These are phyloP conservation scores for Ephestia elutella DNA, from an alignment of 1,140 invertebrate species.

Conservation along the genomic window DNA sequence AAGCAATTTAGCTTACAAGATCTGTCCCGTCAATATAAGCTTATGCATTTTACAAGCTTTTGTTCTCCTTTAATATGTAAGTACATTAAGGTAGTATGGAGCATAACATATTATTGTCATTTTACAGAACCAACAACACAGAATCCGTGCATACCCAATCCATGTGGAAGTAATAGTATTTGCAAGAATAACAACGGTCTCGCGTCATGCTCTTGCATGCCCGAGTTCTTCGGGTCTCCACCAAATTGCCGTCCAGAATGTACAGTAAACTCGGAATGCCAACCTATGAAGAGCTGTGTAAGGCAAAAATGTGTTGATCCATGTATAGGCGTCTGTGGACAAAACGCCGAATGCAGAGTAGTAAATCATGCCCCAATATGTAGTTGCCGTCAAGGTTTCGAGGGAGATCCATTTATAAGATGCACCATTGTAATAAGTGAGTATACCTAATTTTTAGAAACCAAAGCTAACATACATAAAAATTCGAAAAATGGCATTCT, in stretches of 20 bases:
- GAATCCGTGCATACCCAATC: constrained; percentile 80
- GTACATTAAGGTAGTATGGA: too few relatives aligned
- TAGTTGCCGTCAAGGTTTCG: constrained; percentile 75
- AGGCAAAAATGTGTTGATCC: constrained; percentile 80
- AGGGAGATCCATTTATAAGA: constrained; percentile 80
- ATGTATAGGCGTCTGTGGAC: constrained; percentile 81
- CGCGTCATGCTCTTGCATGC: constrained; percentile 77
- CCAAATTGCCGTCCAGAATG: constrained; percentile 85
- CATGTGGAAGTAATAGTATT: constrained; percentile 83
- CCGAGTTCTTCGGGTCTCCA: constrained; percentile 77
- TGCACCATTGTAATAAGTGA: constrained; percentile 66
- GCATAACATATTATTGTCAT: too few relatives aligned
- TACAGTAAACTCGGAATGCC: constrained; percentile 85
- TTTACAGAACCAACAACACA: constrained; percentile 45
- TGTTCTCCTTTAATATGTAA: too few relatives aligned
- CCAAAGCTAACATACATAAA: neutral
- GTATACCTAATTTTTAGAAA: constrained; percentile 34
- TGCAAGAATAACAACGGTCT: constrained; percentile 79
- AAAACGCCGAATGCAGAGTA: constrained; percentile 83
- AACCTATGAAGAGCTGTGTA: constrained; percentile 86
- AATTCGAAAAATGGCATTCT: too few relatives aligned
- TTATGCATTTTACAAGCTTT: too few relatives aligned
- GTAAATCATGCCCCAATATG: constrained; percentile 85
- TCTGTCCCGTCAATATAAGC: too few relatives aligned
- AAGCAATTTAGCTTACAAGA: too few relatives aligned